These are phyloP conservation scores for Stercorarius parasiticus DNA, from an alignment of 2,113 vertebrate species.

Conservation along the genomic window DNA sequence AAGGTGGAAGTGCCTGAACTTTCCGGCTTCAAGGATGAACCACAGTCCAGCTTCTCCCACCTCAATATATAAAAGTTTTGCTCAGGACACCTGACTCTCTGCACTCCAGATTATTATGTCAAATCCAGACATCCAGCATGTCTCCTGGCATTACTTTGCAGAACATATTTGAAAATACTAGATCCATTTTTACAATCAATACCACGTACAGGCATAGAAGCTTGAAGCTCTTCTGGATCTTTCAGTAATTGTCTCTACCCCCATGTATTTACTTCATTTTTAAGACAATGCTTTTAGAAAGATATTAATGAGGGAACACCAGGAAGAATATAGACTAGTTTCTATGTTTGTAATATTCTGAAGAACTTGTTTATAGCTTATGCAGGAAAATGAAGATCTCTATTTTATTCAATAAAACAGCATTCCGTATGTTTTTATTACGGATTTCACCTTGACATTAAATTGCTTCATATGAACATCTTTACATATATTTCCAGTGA, in stretches of 20 bases:
- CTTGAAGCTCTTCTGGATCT: background rate
- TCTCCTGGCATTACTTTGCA: constrained; percentile 7
- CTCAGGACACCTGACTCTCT: background rate
- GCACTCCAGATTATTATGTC: background rate
- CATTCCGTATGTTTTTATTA: background rate
- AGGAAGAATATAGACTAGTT: background rate
- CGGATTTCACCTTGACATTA: background rate
- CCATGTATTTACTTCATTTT: background rate
- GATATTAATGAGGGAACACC: background rate
- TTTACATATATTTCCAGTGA: background rate
- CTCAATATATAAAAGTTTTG: background rate
- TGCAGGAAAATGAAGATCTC: background rate
- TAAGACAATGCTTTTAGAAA: background rate
- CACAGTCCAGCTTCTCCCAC: background rate
- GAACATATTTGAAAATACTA: constrained; percentile 6
- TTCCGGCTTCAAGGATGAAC: constrained; percentile 29
- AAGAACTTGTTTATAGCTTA: background rate
- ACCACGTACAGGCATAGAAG: background rate
- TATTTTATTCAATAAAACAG: background rate
- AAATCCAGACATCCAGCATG: background rate
- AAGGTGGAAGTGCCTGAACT: background rate
- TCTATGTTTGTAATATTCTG: background rate
- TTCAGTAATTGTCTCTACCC: background rate
- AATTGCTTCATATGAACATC: background rate
- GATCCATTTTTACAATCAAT: constrained; percentile 22